Base-by-base conservation (phyloP, 2,888 invertebrate species). In the Drosophila cognata region DNA sequence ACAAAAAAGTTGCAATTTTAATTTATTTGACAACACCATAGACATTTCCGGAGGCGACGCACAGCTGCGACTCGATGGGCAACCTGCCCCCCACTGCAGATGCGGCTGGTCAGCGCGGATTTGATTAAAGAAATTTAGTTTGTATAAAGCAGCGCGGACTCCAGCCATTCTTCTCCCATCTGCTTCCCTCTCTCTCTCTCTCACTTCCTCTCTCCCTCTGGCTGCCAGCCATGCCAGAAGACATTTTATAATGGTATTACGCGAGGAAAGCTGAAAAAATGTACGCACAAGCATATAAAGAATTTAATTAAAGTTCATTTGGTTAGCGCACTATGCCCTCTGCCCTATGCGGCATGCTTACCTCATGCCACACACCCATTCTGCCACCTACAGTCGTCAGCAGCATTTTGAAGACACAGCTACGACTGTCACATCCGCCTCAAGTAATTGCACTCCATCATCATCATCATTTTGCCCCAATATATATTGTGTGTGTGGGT, bases 281-380 rank as follows among this genome's bases (percentile, higher is more conserved):
- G 68, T 83, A 88, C 81, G 81, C 73, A 66, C 64, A 61, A 72
- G 78, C 80, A 75, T 77, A 87, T 78, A 75, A 89, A 84, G 89
- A 84, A 84, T 84, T 84, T 84, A 84, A 84, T 84, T 84, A 84
- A 84, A 84, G 89, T 84, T 84, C 84, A 89, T 84, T 84, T 87
- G 75, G 71, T 75, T 76, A 68, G 61, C 72, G 66, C 71, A 64
- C 46, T 66, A 73, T 74, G 64, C 59, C 50, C 31, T 31, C n/a
- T 8, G 33, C 38, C 10, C n/a, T 10, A 11, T 11, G 31, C 10
- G 10, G 10, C 33, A 33, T 33, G 43, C 43, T 13, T 0, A 1
- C 21, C 43, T 21, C 43, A 21, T 43, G 16, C 33, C 41, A 11
- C 53, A n/a, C 18, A 11, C 53, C 16, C 18, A 28, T 31, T n/a